Percentiles rank a stretch among this genome's conserved stretches.
Conservation (phyloP, 2,113 vertebrate species). For the Cynocephalus volans region DNA sequence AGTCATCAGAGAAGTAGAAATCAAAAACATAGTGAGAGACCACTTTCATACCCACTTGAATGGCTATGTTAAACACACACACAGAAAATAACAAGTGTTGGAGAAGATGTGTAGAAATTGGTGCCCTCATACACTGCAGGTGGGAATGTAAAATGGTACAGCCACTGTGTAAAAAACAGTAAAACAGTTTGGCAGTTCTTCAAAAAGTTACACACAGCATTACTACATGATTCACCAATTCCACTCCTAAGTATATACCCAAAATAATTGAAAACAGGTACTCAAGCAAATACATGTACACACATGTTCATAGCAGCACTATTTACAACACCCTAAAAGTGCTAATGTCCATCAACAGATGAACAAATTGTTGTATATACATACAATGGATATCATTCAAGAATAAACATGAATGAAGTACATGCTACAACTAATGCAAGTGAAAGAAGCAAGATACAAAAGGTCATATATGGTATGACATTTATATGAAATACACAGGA, state of each 20-base stretch:
- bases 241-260: background rate
- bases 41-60: background rate
- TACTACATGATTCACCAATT: background rate
- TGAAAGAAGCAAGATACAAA: background rate
- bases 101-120: background rate
- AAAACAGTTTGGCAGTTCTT: conserved; percentile 29
- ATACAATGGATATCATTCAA: background rate
- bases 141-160: background rate
- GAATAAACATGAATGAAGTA: conserved; percentile 31
- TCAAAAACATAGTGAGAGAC: conserved; percentile 13
- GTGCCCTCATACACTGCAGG: background rate
- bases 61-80: background rate
- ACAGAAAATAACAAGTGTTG: background rate
- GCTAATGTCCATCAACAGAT: background rate
- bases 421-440: background rate
- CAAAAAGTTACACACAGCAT: background rate
- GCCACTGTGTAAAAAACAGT: background rate
- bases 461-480: background rate
- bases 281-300: background rate
- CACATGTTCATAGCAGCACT: background rate
- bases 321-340: background rate
- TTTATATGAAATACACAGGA: background rate
- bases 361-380: background rate
- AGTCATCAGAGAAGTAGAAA: conserved; percentile 24
- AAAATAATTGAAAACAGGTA: background rate